Percentiles rank a stretch among this genome's conserved stretches.
phyloP scores from a whole-genome alignment of 2,888 invertebrate genomes.

The Leucania comma region DNA sequence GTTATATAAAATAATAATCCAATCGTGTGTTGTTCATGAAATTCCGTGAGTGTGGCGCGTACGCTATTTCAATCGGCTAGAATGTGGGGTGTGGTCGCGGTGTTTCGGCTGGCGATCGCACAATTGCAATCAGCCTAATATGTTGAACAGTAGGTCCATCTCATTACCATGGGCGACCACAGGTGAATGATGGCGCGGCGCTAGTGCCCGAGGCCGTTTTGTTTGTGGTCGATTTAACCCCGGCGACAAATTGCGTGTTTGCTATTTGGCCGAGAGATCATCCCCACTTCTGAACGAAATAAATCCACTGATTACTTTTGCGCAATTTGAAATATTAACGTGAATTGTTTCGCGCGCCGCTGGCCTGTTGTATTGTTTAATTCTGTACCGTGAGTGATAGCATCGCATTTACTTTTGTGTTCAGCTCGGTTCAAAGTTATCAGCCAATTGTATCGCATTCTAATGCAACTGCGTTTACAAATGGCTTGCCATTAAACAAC shows the following conservation, averaged over 20 bases:
- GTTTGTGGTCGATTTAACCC: constrained; percentile 90
- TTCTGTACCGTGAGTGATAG: constrained; percentile 61
- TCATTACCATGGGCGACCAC: constrained; percentile 90
- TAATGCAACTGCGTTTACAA: constrained; percentile 60
- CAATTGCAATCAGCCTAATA: constrained; percentile 90
- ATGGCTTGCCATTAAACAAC: constrained; percentile 48
- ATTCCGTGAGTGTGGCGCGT: constrained; percentile 59
- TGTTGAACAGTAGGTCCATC: constrained; percentile 89
- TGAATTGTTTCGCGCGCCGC: constrained; percentile 73
- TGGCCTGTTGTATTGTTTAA: constrained; percentile 61
- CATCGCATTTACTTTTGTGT: constrained; percentile 60
- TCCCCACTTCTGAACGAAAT: constrained; percentile 74
- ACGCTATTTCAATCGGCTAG: constrained; percentile 78
- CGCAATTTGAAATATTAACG: constrained; percentile 79
- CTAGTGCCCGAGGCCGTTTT: constrained; percentile 84
- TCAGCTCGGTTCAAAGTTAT: constrained; percentile 56
- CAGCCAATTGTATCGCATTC: constrained; percentile 58
- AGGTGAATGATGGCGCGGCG: constrained; percentile 88
- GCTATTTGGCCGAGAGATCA: constrained; percentile 86
- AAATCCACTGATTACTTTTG: constrained; percentile 76
- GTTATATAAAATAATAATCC: constrained; percentile 62
- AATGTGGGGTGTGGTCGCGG: constrained; percentile 77
- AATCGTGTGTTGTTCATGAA: constrained; percentile 57
- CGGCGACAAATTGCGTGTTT: constrained; percentile 90
- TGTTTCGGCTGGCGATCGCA: constrained; percentile 75